Evolutionary conservation across 2,888 invertebrate species (phyloP).

Genomic region (Scaeva pyrastri): DNA sequence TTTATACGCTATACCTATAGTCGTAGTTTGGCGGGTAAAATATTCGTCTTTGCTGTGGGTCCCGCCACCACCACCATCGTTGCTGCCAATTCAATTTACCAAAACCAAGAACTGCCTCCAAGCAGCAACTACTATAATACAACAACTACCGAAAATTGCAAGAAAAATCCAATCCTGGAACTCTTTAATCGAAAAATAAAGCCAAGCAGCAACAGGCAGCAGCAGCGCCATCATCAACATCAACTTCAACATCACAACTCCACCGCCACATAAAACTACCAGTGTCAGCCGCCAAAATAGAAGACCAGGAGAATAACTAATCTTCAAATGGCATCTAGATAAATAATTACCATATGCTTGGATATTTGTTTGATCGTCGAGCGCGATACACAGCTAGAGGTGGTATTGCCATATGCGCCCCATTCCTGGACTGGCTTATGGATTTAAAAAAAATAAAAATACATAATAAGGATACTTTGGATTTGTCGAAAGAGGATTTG

Average conservation of each 20-base stretch:
- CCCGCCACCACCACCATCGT: background rate
- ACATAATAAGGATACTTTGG: background rate
- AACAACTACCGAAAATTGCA: background rate
- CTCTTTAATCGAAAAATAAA: slow-evolving; percentile 14
- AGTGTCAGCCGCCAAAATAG: slow-evolving; percentile 65
- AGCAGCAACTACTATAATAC: slow-evolving; percentile 40
- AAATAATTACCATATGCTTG: slow-evolving; percentile 77
- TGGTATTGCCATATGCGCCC: slow-evolving; percentile 68
- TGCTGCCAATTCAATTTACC: slow-evolving; percentile 59
- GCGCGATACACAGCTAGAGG: slow-evolving; percentile 40
- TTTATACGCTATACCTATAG: background rate
- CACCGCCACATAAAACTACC: slow-evolving; percentile 4
- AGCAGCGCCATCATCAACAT: background rate
- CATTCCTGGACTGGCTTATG: background rate
- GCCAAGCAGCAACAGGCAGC: slow-evolving; percentile 28
- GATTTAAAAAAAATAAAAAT: background rate
- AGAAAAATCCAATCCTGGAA: slow-evolving; percentile 26
- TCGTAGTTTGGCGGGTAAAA: background rate
- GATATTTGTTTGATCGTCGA: slow-evolving; percentile 72
- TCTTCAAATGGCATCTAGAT: slow-evolving; percentile 77
- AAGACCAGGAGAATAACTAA: slow-evolving; percentile 73
- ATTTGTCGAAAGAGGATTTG: background rate
- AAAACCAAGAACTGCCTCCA: slow-evolving; percentile 60
- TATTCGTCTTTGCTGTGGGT: slow-evolving; percentile 63
- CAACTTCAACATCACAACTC: background rate